Percentiles rank a stretch among this genome's conserved stretches.
These are phyloP conservation scores for Drosophila erecta DNA, from an alignment of 1,140 invertebrate genomes.

Conservation along the genomic window DNA sequence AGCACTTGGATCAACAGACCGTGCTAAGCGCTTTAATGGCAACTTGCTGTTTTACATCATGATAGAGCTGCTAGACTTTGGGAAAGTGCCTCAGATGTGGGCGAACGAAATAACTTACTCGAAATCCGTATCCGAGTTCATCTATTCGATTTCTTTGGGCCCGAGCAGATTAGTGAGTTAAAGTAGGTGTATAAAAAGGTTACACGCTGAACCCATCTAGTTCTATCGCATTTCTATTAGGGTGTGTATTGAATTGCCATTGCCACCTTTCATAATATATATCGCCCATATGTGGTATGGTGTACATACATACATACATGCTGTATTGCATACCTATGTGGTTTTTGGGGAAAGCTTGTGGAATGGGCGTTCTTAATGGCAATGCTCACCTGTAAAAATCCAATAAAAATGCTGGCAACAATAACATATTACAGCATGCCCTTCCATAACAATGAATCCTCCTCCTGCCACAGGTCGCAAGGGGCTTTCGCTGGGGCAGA, in stretches of 20 bases:
- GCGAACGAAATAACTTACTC: too few species aligned
- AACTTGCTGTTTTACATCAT: too few species aligned
- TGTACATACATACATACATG: background rate
- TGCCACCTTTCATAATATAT: slow-evolving; percentile 7
- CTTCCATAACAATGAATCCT: slow-evolving; percentile 53
- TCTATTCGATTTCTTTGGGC: too few species aligned
- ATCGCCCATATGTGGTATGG: background rate
- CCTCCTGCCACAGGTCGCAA: background rate
- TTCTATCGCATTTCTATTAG: background rate
- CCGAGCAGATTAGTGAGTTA: background rate
- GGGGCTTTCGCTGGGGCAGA: background rate
- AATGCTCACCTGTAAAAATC: slow-evolving; percentile 63
- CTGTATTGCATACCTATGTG: slow-evolving; percentile 8
- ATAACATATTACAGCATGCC: slow-evolving; percentile 69
- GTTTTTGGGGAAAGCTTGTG: background rate
- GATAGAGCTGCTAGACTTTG: too few species aligned
- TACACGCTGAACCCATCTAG: background rate
- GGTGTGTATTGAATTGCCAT: slow-evolving; percentile 3
- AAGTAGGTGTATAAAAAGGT: background rate
- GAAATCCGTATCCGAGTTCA: too few species aligned
- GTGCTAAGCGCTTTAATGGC: background rate
- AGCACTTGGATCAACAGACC: background rate
- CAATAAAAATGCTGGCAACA: slow-evolving; percentile 66
- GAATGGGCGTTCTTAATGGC: slow-evolving; percentile 18
- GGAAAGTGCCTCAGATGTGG: too few species aligned